Conservation (phyloP, 2,797 vertebrate species). For the Neosilurus mollespiculum region DNA sequence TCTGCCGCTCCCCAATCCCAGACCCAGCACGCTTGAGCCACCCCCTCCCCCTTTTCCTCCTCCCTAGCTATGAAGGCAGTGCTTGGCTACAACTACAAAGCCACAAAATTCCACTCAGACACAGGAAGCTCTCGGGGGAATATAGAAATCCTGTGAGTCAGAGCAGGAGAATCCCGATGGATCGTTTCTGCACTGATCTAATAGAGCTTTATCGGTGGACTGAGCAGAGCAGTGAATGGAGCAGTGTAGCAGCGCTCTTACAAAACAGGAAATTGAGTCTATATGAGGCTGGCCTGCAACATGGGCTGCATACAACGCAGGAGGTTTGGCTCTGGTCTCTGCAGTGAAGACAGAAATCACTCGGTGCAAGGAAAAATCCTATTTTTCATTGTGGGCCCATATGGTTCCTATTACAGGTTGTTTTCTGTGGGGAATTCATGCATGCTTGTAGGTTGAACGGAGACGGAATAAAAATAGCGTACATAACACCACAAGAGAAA, state of each 20-base stretch:
- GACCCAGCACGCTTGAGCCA: slow-evolving; percentile 30
- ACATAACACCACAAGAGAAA: slow-evolving; percentile 44
- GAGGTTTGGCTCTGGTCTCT: slow-evolving; percentile 60
- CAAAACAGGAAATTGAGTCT: slow-evolving; percentile 76
- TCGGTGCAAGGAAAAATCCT: slow-evolving; percentile 51
- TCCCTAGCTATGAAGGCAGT: slow-evolving; percentile 51
- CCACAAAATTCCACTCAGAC: slow-evolving; percentile 75
- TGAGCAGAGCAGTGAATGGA: slow-evolving; percentile 68
- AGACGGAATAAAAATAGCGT: slow-evolving; percentile 48
- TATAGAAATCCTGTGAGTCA: slow-evolving; percentile 84
- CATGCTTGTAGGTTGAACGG: slow-evolving; percentile 45
- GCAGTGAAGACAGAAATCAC: slow-evolving; percentile 53
- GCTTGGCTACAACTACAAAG: slow-evolving; percentile 77
- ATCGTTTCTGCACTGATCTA: slow-evolving; percentile 74
- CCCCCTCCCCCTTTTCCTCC: slow-evolving; percentile 31
- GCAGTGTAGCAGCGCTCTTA: slow-evolving; percentile 66
- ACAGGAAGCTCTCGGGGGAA: slow-evolving; percentile 77
- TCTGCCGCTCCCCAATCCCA: slow-evolving; percentile 35
- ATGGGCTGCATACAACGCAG: slow-evolving; percentile 40
- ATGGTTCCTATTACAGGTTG: slow-evolving; percentile 54
- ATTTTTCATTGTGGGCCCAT: slow-evolving; percentile 54
- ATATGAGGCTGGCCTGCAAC: slow-evolving; percentile 58
- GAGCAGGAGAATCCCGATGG: slow-evolving; percentile 77
- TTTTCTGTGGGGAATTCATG: slow-evolving; percentile 57
- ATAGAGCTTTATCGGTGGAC: slow-evolving; percentile 70